Base-by-base conservation (phyloP, 2,113 vertebrate genomes). In the Ictidomys tridecemlineatus region DNA sequence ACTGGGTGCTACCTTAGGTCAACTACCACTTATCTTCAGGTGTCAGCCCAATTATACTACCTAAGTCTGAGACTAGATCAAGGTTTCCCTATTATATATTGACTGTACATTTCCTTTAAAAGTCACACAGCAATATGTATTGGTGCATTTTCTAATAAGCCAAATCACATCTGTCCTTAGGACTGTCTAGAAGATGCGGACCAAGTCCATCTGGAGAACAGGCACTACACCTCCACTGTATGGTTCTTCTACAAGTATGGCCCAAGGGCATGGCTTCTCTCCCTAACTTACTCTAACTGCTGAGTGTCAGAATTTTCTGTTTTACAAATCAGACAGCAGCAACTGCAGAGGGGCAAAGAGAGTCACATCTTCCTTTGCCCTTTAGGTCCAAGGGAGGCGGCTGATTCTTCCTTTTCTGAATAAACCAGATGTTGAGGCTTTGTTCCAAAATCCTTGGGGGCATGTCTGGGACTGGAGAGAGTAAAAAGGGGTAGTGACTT, bases 301-400 rank as follows among this genome's bases (percentile, higher is more conserved):
- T 88, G 58, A 18, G 77, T 80, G 30, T 63, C 11, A 48, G 69
- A 82, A 63, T 5, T 72, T 11, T 42, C 37, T 79, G 42, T 79
- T 84, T 45, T 28, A 77, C 42, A 90, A 92, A 65, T 95, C 34
- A 79, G 63, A 91, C 16, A 93, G 53, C 45, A 86, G 72, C 69
- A 96, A 45, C 74, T 93, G 37, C 39, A 76, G 93, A 37, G 32
- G 39, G 45, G 76, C 20, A 70, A n/a, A 76, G 0, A 65, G 63
- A 87, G 53, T 48, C 82, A 92, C 5, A 45, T 32, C 70, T 74
- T 53, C 67, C 51, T 91, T 37, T 30, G 12, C 16, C 5, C 37
- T 92, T 92, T 91, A 89, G 77, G 56, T 77, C 61, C 28, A 90
- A 87, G 70, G 85, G 91, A 89, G 89, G 89, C 51, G 65, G 48